These are phyloP conservation scores for Psittacus erithacus DNA, from an alignment of 2,113 vertebrate genomes.

Conservation along the genomic window DNA sequence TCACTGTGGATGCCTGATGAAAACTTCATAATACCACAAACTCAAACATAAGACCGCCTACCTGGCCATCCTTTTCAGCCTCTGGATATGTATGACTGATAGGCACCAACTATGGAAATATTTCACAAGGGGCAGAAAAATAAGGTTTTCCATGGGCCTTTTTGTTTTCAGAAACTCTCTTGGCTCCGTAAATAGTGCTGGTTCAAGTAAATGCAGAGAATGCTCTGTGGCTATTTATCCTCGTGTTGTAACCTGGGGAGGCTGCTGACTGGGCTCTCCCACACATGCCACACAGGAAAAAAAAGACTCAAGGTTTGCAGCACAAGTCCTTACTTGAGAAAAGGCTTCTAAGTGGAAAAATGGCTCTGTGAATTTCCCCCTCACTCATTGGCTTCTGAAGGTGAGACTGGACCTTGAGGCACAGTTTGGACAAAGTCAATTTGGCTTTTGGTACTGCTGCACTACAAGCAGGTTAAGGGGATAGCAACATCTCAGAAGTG, in stretches of 20 bases:
- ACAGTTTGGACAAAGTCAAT: neutral
- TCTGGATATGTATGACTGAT: neutral
- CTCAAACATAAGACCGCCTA: neutral
- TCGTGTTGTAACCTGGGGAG: neutral
- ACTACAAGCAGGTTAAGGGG: neutral
- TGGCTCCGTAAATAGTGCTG: neutral
- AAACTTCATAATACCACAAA: conserved; percentile 19
- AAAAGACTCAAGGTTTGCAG: neutral
- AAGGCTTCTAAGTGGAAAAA: neutral
- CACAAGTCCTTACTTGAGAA: neutral
- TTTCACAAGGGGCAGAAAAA: neutral
- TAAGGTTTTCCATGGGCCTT: conserved; percentile 4
- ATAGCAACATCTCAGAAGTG: neutral
- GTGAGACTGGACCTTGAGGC: neutral
- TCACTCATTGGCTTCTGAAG: neutral
- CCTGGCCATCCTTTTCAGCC: neutral
- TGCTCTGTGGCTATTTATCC: neutral
- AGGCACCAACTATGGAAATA: neutral
- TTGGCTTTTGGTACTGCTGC: neutral
- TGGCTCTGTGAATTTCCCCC: neutral
- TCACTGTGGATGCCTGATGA: neutral
- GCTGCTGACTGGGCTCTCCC: neutral
- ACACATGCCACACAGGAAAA: neutral
- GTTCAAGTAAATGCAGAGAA: neutral
- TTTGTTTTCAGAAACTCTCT: neutral